Evolutionary conservation across 2,888 invertebrate species (phyloP).

Genomic region (Hyles lineata): DNA sequence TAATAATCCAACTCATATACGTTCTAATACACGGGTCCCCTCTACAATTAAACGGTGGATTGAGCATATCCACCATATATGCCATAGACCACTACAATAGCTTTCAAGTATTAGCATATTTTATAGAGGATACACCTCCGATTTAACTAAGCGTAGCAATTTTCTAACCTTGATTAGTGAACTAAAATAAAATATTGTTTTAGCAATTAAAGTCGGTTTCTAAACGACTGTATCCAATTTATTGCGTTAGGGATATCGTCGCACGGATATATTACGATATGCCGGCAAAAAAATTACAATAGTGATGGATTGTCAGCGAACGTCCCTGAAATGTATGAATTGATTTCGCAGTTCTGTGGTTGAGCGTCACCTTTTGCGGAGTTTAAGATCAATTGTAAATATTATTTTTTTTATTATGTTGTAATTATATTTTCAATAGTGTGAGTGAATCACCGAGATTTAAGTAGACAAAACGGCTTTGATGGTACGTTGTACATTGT

Average conservation of each 20-base stretch:
- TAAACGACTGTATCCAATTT: neutral
- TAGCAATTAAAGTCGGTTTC: neutral
- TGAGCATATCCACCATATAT: no score
- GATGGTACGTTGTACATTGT: no score
- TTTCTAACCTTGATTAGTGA: neutral
- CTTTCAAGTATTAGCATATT: no score
- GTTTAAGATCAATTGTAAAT: neutral
- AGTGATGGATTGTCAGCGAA: neutral
- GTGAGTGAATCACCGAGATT: no score
- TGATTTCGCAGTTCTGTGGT: constrained; percentile 9
- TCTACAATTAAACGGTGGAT: no score
- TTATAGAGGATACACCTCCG: no score
- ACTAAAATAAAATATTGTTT: neutral
- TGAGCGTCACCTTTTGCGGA: constrained; percentile 12
- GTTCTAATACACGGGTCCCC: no score
- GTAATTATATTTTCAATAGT: no score
- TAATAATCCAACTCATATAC: no score
- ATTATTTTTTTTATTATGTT: neutral
- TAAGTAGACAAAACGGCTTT: no score
- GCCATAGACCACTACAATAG: no score
- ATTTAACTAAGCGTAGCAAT: no score
- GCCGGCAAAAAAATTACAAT: constrained; percentile 18
- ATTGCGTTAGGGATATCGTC: constrained; percentile 4
- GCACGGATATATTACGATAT: neutral
- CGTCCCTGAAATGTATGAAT: neutral